Base-by-base conservation (phyloP, 23 tunicate genomes). In the Trididemnum miniatum region DNA sequence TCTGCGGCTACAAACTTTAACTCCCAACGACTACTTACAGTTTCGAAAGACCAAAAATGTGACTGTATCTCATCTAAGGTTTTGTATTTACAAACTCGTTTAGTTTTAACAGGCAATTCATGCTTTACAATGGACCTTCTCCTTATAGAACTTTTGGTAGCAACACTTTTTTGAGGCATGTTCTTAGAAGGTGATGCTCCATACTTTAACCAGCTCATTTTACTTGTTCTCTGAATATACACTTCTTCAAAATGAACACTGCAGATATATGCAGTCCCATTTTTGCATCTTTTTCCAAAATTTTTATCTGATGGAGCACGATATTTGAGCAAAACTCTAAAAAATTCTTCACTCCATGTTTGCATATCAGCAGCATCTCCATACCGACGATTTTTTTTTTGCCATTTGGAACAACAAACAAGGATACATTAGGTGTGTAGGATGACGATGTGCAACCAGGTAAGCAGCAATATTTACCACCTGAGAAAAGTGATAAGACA, bases 401-500 rank as follows among this genome's bases (percentile, higher is more conserved):
- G 54, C 54, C 54, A 44, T 44, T 15, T 44, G 54, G 54, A 44
- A 44, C 54, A 44, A 44, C 54, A 44, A 44, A 44, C 54, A 44
- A 44, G 15, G 54, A 44, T 44, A 44, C 54, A 44, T 44, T 44
- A 7, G 54, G 54, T 15, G 54, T 44, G 54, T 44, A 44, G 54
- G 26, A 62, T 62, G 67, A 62, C n/a, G n/a, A n/a, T n/a, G n/a
- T 62, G 67, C 29, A 62, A 62, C 67, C 67, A 62, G 67, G 67
- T 20, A 62, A 62, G 67, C 67, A 62, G 27, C 67, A 62, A 62
- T 62, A 62, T 62, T 62, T 62, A 62, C 67, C 67, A 62, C 12
- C 54, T 44, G 54, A 44, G 54, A 44, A 44, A 44, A 7, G 12
- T 44, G 54, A 44, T 44, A 44, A 44, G 54, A 44, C 54, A 44